These are phyloP conservation scores for Neocrepidodera transversa DNA, from an alignment of 2,888 invertebrate species.

Conservation along the genomic window DNA sequence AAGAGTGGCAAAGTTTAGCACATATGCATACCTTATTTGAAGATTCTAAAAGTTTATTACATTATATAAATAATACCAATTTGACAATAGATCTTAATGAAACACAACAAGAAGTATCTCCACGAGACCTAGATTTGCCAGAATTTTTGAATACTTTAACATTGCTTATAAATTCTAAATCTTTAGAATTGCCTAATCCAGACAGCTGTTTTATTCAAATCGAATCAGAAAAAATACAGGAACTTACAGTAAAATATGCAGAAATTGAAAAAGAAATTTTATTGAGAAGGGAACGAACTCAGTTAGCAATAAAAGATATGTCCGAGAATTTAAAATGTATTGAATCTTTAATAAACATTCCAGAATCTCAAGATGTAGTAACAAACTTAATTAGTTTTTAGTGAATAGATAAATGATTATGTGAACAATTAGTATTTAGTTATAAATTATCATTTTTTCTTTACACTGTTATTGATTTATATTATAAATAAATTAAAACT, in stretches of 20 bases:
- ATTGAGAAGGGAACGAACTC: constrained; percentile 1
- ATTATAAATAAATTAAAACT: neutral
- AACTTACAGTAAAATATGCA: constrained; percentile 24
- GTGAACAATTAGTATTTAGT: no score
- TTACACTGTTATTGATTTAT: neutral
- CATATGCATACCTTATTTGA: constrained; percentile 39
- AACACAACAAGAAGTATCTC: constrained; percentile 25
- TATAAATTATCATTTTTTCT: no score
- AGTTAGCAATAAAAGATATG: neutral
- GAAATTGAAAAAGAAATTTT: constrained; percentile 14
- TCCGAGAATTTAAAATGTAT: constrained; percentile 15
- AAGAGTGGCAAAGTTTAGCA: constrained; percentile 36
- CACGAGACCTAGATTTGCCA: constrained; percentile 36
- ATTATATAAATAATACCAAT: constrained; percentile 39
- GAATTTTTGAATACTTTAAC: constrained; percentile 39
- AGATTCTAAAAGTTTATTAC: constrained; percentile 42
- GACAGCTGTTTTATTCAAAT: constrained; percentile 26
- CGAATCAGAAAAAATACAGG: constrained; percentile 26
- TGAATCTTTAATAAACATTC: constrained; percentile 1
- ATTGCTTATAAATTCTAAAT: constrained; percentile 39
- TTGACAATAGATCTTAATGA: constrained; percentile 36
- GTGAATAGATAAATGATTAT: no score
- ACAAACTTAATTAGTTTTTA: no score
- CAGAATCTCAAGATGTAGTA: neutral
- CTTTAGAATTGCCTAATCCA: constrained; percentile 41